phyloP scores from a whole-genome alignment of 30 jellyfish, hydroid and myxozoan species.

The Hydractinia symbiolongicarpus region DNA sequence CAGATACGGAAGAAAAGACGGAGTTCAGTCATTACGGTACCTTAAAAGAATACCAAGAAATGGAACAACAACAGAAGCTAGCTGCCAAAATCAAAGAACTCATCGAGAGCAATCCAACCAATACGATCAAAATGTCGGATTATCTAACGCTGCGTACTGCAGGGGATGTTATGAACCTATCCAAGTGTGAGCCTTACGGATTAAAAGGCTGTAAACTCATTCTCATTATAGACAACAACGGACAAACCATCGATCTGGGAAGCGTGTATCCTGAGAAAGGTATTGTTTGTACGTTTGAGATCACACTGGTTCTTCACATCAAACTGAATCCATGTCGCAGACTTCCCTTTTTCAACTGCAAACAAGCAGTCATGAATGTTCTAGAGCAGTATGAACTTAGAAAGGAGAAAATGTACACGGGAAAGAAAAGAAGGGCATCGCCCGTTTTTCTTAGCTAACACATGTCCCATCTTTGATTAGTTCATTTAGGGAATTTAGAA shows the following conservation, averaged over 20 bases:
- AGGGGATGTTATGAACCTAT: constrained; percentile 36
- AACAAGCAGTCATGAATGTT: constrained; percentile 3
- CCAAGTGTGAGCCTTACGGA: constrained; percentile 35
- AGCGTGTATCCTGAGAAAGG: constrained; percentile 35
- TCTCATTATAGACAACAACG: constrained; percentile 11
- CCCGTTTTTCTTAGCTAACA: constrained; percentile 15
- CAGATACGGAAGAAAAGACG: constrained; percentile 15
- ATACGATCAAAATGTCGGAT: constrained; percentile 15
- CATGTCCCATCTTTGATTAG: neutral
- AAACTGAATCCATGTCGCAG: constrained; percentile 30
- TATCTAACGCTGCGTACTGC: constrained; percentile 32
- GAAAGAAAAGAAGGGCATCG: constrained; percentile 13
- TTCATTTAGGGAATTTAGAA: no score
- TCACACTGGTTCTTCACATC: constrained; percentile 21
- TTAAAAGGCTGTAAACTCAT: constrained; percentile 30
- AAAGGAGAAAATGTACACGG: constrained; percentile 33
- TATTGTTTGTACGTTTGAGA: constrained; percentile 20
- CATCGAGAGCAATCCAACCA: constrained; percentile 45
- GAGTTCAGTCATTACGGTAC: constrained; percentile 22
- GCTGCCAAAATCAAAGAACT: constrained; percentile 49
- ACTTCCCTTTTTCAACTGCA: constrained; percentile 28
- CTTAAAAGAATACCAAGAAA: constrained; percentile 29
- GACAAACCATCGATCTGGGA: constrained; percentile 6
- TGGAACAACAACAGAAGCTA: constrained; percentile 17
- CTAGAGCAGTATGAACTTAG: constrained; percentile 29